phyloP scores from a whole-genome alignment of 92 coral and sea anemone genomes.

The Porites divaricata region DNA sequence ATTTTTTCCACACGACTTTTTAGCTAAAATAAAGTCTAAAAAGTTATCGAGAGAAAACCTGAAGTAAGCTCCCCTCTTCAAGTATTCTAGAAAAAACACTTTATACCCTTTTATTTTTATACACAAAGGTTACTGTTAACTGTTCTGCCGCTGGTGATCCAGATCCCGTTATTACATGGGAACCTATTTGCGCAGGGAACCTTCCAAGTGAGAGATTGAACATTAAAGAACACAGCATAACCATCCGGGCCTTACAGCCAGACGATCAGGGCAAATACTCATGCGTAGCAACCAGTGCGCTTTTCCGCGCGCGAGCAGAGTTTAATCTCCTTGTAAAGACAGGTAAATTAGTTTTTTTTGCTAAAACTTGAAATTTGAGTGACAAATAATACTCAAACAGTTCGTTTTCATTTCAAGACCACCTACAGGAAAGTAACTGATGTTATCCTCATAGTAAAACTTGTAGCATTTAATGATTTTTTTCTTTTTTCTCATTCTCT shows the following conservation, averaged over 20 bases:
- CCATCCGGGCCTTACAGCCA: conserved; percentile 46
- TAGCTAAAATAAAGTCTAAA: too few relatives aligned
- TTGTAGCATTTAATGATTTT: neutral
- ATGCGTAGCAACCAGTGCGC: conserved; percentile 72
- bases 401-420: neutral
- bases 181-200: conserved; percentile 34
- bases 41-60: too few relatives aligned
- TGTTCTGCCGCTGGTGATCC: conserved; percentile 61
- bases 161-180: conserved; percentile 57
- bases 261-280: conserved; percentile 71
- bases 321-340: conserved; percentile 52
- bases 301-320: conserved; percentile 33
- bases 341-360: conserved; percentile 28
- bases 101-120: neutral
- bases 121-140: conserved; percentile 27
- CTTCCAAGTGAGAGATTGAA: conserved; percentile 25
- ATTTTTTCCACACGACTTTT: too few relatives aligned
- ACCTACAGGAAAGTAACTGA: neutral
- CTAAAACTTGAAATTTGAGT: neutral
- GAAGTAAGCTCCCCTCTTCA: too few relatives aligned
- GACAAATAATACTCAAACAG: too few relatives aligned
- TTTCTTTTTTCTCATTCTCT: neutral
- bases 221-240: conserved; percentile 36
- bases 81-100: too few relatives aligned
- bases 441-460: neutral